phyloP scores from a whole-genome alignment of 2,797 vertebrate genomes.

The Lophius americanus region DNA sequence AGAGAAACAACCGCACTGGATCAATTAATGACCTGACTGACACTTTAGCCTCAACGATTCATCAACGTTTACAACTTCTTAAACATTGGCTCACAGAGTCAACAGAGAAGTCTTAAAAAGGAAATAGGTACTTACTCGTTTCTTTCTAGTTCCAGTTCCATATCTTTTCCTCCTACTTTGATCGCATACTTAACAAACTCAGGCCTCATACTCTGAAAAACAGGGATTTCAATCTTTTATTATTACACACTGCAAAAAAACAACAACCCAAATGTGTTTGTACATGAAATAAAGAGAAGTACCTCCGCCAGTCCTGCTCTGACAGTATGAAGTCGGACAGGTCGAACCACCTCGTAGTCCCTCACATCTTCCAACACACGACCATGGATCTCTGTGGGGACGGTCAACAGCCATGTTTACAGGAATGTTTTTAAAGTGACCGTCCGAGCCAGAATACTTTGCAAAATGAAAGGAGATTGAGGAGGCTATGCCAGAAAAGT shows the following conservation, averaged over 20 bases:
- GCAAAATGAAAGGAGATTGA: too few relatives aligned
- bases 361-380: conserved; percentile 47
- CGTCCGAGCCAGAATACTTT: too few relatives aligned
- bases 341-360: conserved; percentile 78
- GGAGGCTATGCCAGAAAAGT: too few relatives aligned
- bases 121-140: conserved; percentile 68
- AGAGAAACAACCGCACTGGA: too few relatives aligned
- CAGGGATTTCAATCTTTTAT: background rate
- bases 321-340: conserved; percentile 74
- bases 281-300: background rate
- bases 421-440: background rate
- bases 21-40: too few relatives aligned
- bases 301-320: conserved; percentile 77
- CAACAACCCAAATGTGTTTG: background rate
- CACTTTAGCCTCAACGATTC: too few relatives aligned
- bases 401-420: background rate
- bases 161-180: conserved; percentile 69
- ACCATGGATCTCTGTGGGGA: conserved; percentile 63
- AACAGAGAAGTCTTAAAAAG: rapidly evolving
- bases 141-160: conserved; percentile 79
- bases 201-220: conserved; percentile 62
- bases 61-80: background rate
- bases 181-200: conserved; percentile 72
- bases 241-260: background rate
- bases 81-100: too few relatives aligned